phyloP scores from a whole-genome alignment of 1,140 invertebrate species.

The Bombus polaris region DNA sequence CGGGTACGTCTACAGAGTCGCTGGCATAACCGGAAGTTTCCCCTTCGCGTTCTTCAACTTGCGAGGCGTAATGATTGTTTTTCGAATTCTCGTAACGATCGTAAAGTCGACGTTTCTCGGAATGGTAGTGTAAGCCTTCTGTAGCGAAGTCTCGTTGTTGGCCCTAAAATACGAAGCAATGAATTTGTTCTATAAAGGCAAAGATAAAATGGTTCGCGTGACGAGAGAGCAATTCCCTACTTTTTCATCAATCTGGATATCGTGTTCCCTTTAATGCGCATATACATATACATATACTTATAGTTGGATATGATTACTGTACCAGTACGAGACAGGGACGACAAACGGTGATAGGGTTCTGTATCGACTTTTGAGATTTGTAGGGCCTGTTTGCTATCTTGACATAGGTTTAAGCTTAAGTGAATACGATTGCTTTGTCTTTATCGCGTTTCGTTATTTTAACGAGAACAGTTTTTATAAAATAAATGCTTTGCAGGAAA shows the following conservation, averaged over 20 bases:
- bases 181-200: neutral
- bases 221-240: slow-evolving; percentile 14
- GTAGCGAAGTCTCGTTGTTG: slow-evolving; percentile 65
- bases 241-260: slow-evolving; percentile 38
- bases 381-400: neutral
- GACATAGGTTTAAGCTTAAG: neutral
- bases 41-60: slow-evolving; percentile 84
- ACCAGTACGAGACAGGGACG: slow-evolving; percentile 38
- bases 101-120: slow-evolving; percentile 58
- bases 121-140: slow-evolving; percentile 67
- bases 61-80: slow-evolving; percentile 54
- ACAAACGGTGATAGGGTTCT: slow-evolving; percentile 13
- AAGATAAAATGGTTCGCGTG: slow-evolving; percentile 49
- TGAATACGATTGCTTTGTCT: neutral
- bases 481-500: neutral
- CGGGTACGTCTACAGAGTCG: slow-evolving; percentile 83
- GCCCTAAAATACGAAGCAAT: slow-evolving; percentile 54
- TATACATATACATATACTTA: neutral
- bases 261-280: neutral
- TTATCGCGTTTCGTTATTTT: neutral
- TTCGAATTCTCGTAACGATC: slow-evolving; percentile 45
- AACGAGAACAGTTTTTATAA: neutral
- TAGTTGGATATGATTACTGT: slow-evolving; percentile 36
- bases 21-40: slow-evolving; percentile 89
- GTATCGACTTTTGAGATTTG: neutral